Conservation (phyloP, 1,140 invertebrate genomes). For the Drosophila micromelanica region DNA sequence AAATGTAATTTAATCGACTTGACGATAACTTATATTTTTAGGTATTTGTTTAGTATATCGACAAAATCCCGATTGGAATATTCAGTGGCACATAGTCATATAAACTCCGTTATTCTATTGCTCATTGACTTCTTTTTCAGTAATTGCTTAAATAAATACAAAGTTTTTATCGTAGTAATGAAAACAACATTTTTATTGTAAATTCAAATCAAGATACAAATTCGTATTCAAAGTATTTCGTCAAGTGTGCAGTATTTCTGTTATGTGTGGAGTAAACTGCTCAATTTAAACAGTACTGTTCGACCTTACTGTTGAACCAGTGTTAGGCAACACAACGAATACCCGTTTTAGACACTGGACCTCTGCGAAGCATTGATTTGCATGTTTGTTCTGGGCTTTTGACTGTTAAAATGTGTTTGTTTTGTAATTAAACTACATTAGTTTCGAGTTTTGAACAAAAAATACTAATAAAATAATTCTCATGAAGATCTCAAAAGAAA, state of each 20-base stretch:
- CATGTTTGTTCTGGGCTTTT: constrained; percentile 48
- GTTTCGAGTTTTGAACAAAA: constrained; percentile 30
- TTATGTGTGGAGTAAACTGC: constrained; percentile 8
- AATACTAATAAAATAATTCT: constrained; percentile 9
- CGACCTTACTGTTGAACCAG: background rate
- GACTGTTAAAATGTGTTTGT: constrained; percentile 55
- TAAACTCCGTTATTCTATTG: background rate
- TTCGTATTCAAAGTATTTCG: background rate
- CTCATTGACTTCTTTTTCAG: background rate
- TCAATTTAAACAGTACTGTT: constrained; percentile 2
- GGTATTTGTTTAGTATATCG: background rate
- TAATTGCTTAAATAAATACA: too few relatives aligned
- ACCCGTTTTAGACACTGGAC: constrained; percentile 32
- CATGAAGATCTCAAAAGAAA: background rate
- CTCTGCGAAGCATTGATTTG: constrained; percentile 49
- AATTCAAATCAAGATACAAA: background rate
- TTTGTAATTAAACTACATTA: constrained; percentile 41
- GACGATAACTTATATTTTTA: constrained; percentile 2
- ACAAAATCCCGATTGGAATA: background rate
- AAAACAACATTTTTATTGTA: too few relatives aligned
- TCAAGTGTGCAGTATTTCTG: constrained; percentile 10
- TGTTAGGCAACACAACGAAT: constrained; percentile 5
- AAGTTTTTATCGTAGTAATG: too few relatives aligned
- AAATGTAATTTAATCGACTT: constrained; percentile 23
- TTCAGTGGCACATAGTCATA: background rate